Evolutionary conservation across 2,888 invertebrate species (phyloP), one percentile per base, ranked within the genome.

Genomic region (Aphidius colemani): DNA sequence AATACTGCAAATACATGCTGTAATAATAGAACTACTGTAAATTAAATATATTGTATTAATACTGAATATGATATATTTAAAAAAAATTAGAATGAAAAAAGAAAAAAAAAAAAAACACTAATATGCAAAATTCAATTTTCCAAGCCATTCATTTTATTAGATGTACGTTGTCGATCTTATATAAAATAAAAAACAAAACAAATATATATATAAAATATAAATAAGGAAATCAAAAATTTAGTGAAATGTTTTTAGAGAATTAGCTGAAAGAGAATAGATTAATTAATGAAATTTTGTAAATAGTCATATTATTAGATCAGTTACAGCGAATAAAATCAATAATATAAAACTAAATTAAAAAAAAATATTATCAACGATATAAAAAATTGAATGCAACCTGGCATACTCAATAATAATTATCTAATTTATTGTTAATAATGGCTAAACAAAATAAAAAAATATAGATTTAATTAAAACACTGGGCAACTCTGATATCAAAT

Each of bases 161-260:
- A 75, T 76, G 77, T 79, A 77, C 74, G 77, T 78, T 78, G 78
- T 80, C 78, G 77, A 76, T 78, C 77, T 41, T 76, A 76, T 68
- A 69, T 70, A 74, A 75, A 76, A 71, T n/a, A 71, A 53, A 68
- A 69, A 49, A 67, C 62, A 68, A 69, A 72, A 70, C 72, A 73
- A 69, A 69, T 72, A 75, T 74, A 74, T 74, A 74, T 74, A 75
- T 68, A 72, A 30, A 40, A 58, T 9, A 59, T 48, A 64, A 55
- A 55, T 11, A 63, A 13, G 50, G 40, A 62, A 49, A 63, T 51
- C 46, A 56, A 53, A 72, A 75, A 71, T 72, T 77, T 73, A 73
- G 76, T 77, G 72, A 77, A 78, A 78, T 73, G 78, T 78, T 80
- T 79, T 77, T 78, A 76, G 74, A 76, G 73, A 74, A 70, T 74